Percentiles rank a stretch among this genome's conserved stretches.
Evolutionary conservation across 2,888 invertebrate species (phyloP).

Genomic region (Hemicrepidius hirtus): DNA sequence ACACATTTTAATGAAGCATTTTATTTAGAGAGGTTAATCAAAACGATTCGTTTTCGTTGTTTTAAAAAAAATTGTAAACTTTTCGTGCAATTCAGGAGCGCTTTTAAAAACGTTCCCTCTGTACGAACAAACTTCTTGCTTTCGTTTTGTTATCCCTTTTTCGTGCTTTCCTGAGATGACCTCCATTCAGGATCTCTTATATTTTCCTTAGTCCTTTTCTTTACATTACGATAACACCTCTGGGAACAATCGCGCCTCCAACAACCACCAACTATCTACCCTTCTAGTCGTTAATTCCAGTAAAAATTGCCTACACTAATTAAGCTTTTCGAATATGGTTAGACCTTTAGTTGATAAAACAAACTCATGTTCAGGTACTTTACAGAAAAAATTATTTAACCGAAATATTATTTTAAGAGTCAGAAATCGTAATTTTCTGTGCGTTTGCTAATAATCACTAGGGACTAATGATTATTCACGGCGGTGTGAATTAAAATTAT

Average conservation of each 20-base stretch:
- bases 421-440: too few relatives aligned
- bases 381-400: too few relatives aligned
- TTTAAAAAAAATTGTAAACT: constrained; percentile 10
- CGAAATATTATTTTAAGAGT: too few relatives aligned
- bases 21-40: constrained; percentile 25
- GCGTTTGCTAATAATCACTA: too few relatives aligned
- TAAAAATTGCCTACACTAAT: constrained; percentile 54
- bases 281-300: constrained; percentile 62
- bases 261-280: constrained; percentile 61
- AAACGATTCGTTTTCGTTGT: constrained; percentile 11
- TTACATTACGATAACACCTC: constrained; percentile 62
- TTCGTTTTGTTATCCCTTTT: constrained; percentile 44
- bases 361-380: not conserved
- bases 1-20: constrained; percentile 24
- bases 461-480: too few relatives aligned
- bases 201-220: constrained; percentile 59
- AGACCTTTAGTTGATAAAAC: constrained; percentile 1
- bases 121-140: constrained; percentile 45
- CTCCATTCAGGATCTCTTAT: constrained; percentile 60
- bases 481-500: too few relatives aligned
- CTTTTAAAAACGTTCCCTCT: constrained; percentile 37
- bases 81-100: not conserved
- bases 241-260: constrained; percentile 61
- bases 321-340: constrained; percentile 35
- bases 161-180: constrained; percentile 52